These are phyloP conservation scores for Coturnix japonica DNA, from an alignment of 2,113 vertebrate genomes.

Conservation along the genomic window DNA sequence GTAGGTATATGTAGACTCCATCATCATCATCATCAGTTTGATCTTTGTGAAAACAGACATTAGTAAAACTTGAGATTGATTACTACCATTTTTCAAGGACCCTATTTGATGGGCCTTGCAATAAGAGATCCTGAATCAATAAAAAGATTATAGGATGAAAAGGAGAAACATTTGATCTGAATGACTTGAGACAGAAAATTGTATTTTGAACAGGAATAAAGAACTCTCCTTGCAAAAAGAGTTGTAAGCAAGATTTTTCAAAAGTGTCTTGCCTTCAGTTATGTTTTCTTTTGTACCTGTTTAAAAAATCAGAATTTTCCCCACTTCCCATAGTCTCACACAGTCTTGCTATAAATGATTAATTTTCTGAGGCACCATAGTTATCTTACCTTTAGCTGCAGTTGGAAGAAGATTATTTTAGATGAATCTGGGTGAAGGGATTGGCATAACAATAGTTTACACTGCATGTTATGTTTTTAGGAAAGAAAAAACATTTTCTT, in stretches of 20 bases:
- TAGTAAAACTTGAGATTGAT: background rate
- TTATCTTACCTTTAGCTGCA: slow-evolving; percentile 1
- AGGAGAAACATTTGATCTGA: background rate
- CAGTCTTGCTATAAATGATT: background rate
- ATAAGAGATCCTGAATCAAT: background rate
- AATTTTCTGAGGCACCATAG: background rate
- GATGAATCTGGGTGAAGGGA: slow-evolving; percentile 28
- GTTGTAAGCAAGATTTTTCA: background rate
- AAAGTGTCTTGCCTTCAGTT: background rate
- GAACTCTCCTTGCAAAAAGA: background rate
- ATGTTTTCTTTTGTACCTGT: background rate
- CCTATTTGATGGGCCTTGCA: background rate
- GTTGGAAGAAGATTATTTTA: background rate
- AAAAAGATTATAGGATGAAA: background rate
- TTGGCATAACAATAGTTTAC: background rate
- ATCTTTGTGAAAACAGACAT: background rate
- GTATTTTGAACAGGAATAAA: background rate
- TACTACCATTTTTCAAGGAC: background rate
- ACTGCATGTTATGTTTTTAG: slow-evolving; percentile 3
- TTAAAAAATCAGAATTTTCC: background rate
- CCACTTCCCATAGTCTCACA: background rate
- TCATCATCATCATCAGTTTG: background rate
- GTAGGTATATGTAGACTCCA: background rate
- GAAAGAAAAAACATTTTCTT: slow-evolving; percentile 33
- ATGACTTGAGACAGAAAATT: background rate